A percentile compares a stretch with the other conserved stretches of the same genome.
Conservation (phyloP, 2,113 vertebrate species). For the Acanthochromis polyacanthus region DNA sequence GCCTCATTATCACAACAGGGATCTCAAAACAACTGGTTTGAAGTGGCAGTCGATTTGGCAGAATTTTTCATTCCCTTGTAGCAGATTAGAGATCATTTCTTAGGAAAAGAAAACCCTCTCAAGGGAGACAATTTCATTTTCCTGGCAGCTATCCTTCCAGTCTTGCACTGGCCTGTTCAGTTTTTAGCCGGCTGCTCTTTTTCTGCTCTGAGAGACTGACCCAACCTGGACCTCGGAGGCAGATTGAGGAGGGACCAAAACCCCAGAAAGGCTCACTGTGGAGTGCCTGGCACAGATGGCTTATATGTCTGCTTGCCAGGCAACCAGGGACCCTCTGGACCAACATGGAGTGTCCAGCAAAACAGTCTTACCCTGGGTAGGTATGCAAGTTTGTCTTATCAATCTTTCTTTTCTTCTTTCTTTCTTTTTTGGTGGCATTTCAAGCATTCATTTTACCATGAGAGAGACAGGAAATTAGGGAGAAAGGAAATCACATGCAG, state of each 20-base stretch:
- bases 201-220: constrained; percentile 24
- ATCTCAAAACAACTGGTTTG: constrained; percentile 39
- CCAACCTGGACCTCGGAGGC: constrained; percentile 45
- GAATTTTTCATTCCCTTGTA: constrained; percentile 8
- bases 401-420: background rate
- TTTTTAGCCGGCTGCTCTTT: constrained; percentile 18
- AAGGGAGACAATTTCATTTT: constrained; percentile 13
- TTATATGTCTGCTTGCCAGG: constrained; percentile 45
- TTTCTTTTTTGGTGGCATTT: too few species aligned
- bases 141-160: constrained; percentile 25
- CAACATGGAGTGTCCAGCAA: constrained; percentile 25
- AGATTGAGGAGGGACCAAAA: constrained; percentile 30
- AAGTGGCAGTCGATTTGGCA: constrained; percentile 24
- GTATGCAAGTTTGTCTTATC: background rate
- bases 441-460: too few species aligned
- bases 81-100: constrained; percentile 28
- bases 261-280: constrained; percentile 23
- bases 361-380: too few species aligned
- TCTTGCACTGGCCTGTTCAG: constrained; percentile 7
- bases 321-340: constrained; percentile 25
- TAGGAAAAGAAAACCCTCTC: background rate
- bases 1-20: constrained; percentile 22
- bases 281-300: constrained; percentile 37
- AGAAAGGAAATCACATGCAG: too few species aligned
- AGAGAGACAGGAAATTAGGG: too few species aligned